A percentile compares a stretch with the other conserved stretches of the same genome.
Conservation (phyloP, 2,888 invertebrate species). For the Helicoverpa assulta region DNA sequence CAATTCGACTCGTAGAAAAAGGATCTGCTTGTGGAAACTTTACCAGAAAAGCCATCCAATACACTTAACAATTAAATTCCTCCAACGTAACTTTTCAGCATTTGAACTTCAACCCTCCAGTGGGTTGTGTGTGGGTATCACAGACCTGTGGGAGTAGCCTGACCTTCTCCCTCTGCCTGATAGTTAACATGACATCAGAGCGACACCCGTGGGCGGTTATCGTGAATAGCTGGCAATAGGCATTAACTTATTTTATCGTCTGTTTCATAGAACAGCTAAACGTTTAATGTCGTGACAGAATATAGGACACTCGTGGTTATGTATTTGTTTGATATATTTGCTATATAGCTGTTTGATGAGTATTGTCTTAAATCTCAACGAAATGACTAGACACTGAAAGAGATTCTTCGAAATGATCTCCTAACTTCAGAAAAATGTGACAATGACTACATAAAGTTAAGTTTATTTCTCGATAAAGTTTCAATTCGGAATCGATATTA, state of each 20-base stretch:
- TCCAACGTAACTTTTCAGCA: slow-evolving; percentile 12
- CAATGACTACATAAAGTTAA: too few relatives aligned
- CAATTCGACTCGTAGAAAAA: background rate
- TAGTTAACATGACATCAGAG: background rate
- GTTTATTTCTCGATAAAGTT: background rate
- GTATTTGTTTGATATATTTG: background rate
- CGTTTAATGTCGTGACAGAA: background rate
- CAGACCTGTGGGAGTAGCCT: slow-evolving; percentile 23
- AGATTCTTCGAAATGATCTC: too few relatives aligned
- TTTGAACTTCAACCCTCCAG: slow-evolving; percentile 3
- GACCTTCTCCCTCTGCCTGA: slow-evolving; percentile 26
- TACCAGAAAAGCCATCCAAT: background rate
- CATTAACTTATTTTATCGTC: slow-evolving; percentile 12
- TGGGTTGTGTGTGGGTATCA: slow-evolving; percentile 17
- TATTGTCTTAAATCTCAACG: background rate
- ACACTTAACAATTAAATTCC: background rate
- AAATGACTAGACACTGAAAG: too few relatives aligned
- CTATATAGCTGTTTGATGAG: background rate
- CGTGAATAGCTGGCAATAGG: background rate
- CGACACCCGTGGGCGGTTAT: slow-evolving; percentile 40
- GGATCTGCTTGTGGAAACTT: background rate
- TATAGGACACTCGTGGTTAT: background rate
- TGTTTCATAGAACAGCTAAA: slow-evolving; percentile 2
- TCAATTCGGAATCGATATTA: background rate
- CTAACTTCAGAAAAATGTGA: too few relatives aligned